A percentile compares a stretch with the other conserved stretches of the same genome.
Evolutionary conservation across 2,113 vertebrate genomes (phyloP).

Genomic region (Macquaria ambigua): DNA sequence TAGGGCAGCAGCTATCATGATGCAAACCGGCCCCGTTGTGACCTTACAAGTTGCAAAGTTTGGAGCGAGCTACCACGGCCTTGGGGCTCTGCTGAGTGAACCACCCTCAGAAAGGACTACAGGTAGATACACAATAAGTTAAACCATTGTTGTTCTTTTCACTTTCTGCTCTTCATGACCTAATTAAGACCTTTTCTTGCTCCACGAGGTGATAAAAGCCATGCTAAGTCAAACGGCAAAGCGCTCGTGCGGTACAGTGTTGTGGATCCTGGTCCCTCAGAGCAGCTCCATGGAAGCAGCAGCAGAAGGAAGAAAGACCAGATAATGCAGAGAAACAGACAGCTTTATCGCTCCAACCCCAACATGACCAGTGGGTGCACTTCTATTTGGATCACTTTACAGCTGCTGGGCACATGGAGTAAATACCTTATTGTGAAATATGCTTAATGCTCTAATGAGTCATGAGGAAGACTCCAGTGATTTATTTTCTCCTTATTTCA

Average conservation of each 20-base stretch:
- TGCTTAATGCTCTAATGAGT: neutral
- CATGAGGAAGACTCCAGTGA: neutral
- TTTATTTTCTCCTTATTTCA: constrained; percentile 34
- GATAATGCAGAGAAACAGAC: constrained; percentile 87
- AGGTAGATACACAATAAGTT: constrained; percentile 74
- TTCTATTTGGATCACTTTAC: neutral
- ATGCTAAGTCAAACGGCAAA: constrained; percentile 85
- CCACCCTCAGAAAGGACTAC: constrained; percentile 84
- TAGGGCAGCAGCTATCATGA: constrained; percentile 94
- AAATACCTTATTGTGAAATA: constrained; percentile 1
- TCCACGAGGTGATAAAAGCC: constrained; percentile 76
- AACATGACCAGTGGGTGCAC: constrained; percentile 89
- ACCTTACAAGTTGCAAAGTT: constrained; percentile 92
- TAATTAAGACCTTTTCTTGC: neutral
- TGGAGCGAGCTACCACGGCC: constrained; percentile 91
- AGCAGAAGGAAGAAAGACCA: constrained; percentile 86
- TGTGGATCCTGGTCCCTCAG: constrained; percentile 67
- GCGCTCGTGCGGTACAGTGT: constrained; percentile 81
- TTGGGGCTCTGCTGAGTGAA: constrained; percentile 89
- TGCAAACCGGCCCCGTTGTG: constrained; percentile 91
- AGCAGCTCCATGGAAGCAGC: constrained; percentile 85
- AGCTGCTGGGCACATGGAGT: neutral
- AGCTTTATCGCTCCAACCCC: constrained; percentile 92
- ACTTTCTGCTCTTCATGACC: neutral
- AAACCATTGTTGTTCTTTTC: no score